These are phyloP conservation scores for Callorhinus ursinus DNA, from an alignment of 2,113 vertebrate species.

Conservation along the genomic window DNA sequence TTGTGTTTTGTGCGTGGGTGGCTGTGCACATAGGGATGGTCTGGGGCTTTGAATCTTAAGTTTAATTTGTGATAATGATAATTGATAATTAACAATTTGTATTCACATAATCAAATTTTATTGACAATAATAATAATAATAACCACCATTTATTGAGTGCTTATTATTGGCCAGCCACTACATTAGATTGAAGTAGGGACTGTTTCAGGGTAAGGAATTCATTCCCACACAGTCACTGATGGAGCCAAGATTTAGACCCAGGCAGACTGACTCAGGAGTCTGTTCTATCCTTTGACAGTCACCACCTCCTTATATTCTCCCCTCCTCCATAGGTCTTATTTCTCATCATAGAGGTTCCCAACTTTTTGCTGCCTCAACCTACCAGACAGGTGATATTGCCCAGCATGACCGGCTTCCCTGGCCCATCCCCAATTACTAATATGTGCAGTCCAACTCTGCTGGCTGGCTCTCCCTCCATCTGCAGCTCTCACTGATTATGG, in stretches of 20 bases:
- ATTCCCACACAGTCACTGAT: not conserved
- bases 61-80: constrained; percentile 27
- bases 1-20: not conserved
- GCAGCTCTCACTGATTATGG: not conserved
- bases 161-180: not conserved
- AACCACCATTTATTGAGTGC: not conserved
- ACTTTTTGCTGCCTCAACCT: not conserved
- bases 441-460: not conserved
- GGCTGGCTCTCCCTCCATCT: not conserved
- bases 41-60: not conserved
- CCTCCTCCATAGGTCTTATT: not conserved
- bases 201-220: not conserved
- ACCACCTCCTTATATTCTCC: not conserved
- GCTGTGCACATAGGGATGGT: not conserved
- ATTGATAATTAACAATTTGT: not conserved
- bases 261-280: not conserved
- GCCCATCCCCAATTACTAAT: not conserved
- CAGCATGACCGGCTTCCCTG: not conserved
- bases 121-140: constrained; percentile 31
- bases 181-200: not conserved
- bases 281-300: not conserved
- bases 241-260: not conserved
- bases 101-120: not conserved
- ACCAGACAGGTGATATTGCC: not conserved
- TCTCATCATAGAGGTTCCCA: not conserved